Percentiles rank a stretch among this genome's conserved stretches.
These are phyloP conservation scores for Erythrocercus mccallii DNA, from an alignment of 2,113 vertebrate species.

Conservation along the genomic window DNA sequence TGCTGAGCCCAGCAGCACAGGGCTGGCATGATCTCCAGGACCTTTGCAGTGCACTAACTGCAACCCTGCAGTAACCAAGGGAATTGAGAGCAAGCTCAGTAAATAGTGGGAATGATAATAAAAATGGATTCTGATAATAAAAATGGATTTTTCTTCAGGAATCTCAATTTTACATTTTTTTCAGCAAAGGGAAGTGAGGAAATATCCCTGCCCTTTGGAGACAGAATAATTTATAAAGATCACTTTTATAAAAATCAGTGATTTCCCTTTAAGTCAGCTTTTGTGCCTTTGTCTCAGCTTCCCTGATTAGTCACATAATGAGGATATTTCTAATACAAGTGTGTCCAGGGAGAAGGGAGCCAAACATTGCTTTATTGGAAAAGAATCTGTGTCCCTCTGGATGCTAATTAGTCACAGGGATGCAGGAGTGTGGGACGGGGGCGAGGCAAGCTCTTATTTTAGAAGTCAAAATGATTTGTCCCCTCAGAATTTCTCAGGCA, in stretches of 20 bases:
- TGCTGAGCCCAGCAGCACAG: background rate
- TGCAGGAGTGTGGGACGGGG: background rate
- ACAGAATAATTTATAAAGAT: background rate
- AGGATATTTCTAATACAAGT: background rate
- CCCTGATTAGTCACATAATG: conserved; percentile 29
- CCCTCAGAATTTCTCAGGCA: background rate
- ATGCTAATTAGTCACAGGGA: background rate
- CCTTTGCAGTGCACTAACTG: background rate
- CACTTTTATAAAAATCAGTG: background rate
- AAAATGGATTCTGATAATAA: accelerated
- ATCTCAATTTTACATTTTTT: background rate
- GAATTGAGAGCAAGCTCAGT: background rate
- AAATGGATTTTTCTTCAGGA: background rate
- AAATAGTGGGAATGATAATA: background rate
- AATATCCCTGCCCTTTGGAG: background rate
- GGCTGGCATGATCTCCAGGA: background rate
- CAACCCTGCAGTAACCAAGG: background rate
- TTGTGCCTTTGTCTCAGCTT: background rate
- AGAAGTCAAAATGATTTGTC: background rate
- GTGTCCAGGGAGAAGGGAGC: too few relatives aligned
- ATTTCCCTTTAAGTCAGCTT: background rate
- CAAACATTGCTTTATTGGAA: background rate
- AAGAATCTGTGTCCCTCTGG: background rate
- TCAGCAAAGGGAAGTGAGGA: background rate
- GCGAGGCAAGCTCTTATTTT: background rate